Evolutionary conservation across 2,797 vertebrate genomes (phyloP).

Genomic region (Hybognathus amarus): DNA sequence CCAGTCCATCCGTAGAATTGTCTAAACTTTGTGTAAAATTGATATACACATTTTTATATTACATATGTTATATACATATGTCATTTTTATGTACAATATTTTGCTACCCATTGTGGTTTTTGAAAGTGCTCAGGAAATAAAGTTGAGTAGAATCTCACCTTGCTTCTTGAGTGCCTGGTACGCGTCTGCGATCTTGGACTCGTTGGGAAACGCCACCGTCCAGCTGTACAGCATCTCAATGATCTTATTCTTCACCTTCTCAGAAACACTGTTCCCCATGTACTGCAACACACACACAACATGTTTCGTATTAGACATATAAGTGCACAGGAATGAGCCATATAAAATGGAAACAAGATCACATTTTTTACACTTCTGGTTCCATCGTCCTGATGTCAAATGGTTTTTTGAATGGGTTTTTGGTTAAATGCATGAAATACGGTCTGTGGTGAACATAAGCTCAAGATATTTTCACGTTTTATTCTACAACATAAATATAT

Average conservation of each 20-base stretch:
- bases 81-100: too few relatives aligned
- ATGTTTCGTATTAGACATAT: background rate
- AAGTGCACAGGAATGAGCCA: background rate
- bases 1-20: background rate
- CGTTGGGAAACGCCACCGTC: conserved; percentile 91
- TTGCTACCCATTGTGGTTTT: too few relatives aligned
- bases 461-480: background rate
- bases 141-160: conserved; percentile 67
- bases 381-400: background rate
- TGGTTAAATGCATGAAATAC: background rate
- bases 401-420: background rate
- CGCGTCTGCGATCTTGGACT: conserved; percentile 91
- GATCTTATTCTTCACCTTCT: conserved; percentile 93
- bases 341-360: background rate
- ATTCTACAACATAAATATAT: background rate
- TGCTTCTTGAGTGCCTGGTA: conserved; percentile 94
- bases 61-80: too few relatives aligned
- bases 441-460: background rate
- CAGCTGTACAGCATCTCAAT: conserved; percentile 94
- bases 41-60: too few relatives aligned
- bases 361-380: background rate
- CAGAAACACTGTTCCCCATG: conserved; percentile 88
- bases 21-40: too few relatives aligned
- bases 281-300: conserved; percentile 77
- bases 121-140: too few relatives aligned